Conservation (phyloP, 2,888 invertebrate species). For the Philonicus albiceps region DNA sequence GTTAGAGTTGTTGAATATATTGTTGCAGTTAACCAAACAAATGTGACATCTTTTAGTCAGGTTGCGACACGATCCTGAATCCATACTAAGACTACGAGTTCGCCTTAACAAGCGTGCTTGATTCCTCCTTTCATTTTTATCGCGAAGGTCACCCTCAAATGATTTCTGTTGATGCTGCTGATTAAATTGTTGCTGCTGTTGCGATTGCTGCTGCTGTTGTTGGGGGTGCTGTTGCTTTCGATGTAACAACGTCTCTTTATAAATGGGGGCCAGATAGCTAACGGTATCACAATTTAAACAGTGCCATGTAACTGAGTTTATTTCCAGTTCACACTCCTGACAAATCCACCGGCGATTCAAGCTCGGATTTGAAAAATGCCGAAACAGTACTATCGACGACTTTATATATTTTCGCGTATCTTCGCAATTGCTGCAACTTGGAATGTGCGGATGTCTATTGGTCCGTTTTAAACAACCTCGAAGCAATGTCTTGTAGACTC, state of each 20-base stretch:
- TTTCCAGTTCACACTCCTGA: conserved; percentile 60
- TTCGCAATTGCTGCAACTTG: conserved; percentile 59
- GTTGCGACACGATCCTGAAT: conserved; percentile 58
- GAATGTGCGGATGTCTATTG: conserved; percentile 59
- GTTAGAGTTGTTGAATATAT: conserved; percentile 57
- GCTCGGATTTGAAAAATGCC: conserved; percentile 63
- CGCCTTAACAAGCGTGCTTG: conserved; percentile 55
- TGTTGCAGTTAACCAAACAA: conserved; percentile 62
- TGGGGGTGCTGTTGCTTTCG: conserved; percentile 49
- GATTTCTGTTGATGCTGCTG: conserved; percentile 50
- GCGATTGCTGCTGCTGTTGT: conserved; percentile 22
- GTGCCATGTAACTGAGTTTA: conserved; percentile 64
- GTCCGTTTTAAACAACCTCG: conserved; percentile 61
- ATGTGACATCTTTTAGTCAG: conserved; percentile 60
- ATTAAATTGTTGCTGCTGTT: conserved; percentile 7
- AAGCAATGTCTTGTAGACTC: conserved; percentile 62
- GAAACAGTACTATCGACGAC: conserved; percentile 60
- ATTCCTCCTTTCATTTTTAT: conserved; percentile 51
- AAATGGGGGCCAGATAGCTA: conserved; percentile 63
- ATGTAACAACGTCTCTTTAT: conserved; percentile 60
- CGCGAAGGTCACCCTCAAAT: conserved; percentile 49
- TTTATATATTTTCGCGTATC: conserved; percentile 62
- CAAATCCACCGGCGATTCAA: conserved; percentile 64
- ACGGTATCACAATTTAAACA: conserved; percentile 63
- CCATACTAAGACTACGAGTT: conserved; percentile 62